Evolutionary conservation across 1,140 invertebrate species (phyloP).

Genomic region (Campodea augens): DNA sequence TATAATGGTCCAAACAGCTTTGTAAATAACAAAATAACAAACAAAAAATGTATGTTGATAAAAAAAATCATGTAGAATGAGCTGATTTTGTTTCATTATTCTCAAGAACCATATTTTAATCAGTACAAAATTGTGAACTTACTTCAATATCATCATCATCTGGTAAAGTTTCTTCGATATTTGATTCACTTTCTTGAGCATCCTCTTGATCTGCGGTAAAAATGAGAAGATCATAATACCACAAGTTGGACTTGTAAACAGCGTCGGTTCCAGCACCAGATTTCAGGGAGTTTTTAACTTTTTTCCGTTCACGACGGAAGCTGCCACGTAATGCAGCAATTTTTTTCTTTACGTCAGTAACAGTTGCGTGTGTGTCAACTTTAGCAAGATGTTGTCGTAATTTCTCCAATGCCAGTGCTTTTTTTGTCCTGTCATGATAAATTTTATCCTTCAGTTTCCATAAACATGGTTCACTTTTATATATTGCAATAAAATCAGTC

Average conservation of each 20-base stretch:
- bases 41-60: no score
- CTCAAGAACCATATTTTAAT: slow-evolving; percentile 1
- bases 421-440: slow-evolving; percentile 18
- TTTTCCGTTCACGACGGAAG: slow-evolving; percentile 18
- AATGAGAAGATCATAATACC: slow-evolving; percentile 18
- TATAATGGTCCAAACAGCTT: no score
- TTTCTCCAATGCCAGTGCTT: slow-evolving; percentile 16
- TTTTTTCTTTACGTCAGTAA: slow-evolving; percentile 13
- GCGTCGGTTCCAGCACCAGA: slow-evolving; percentile 15
- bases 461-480: slow-evolving; percentile 16
- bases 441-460: slow-evolving; percentile 18
- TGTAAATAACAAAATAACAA: no score
- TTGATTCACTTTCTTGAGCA: slow-evolving; percentile 5
- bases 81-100: slow-evolving; percentile 1
- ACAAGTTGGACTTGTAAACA: slow-evolving; percentile 17
- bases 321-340: slow-evolving; percentile 16
- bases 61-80: no score
- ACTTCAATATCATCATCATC: no score
- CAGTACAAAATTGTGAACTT: slow-evolving; percentile 7
- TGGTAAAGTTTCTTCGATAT: slow-evolving; percentile 4
- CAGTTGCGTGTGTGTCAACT: slow-evolving; percentile 16
- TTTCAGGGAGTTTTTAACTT: slow-evolving; percentile 13
- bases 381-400: slow-evolving; percentile 16
- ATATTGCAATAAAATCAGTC: slow-evolving; percentile 17
- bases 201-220: slow-evolving; percentile 17